These are phyloP conservation scores for Synergus gifuensis DNA, from an alignment of 2,888 invertebrate species.

Conservation along the genomic window DNA sequence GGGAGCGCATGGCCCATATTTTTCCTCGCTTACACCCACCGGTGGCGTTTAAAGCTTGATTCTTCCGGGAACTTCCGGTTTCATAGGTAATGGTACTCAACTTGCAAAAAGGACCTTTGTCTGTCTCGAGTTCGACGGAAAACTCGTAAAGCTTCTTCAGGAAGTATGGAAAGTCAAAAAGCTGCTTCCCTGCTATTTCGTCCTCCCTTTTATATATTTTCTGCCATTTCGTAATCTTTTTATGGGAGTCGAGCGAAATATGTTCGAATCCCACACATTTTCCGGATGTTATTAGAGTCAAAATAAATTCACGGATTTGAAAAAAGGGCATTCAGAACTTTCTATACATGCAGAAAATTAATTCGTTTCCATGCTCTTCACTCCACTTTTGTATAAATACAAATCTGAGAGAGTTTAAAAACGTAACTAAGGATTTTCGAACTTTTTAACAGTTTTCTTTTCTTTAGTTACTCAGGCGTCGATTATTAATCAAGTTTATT, in stretches of 20 bases:
- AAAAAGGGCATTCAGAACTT: too few relatives aligned
- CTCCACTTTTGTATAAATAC: too few relatives aligned
- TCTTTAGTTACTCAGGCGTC: not conserved
- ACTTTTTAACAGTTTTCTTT: too few relatives aligned
- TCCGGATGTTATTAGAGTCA: not conserved
- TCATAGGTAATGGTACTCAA: not conserved
- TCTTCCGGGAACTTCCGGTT: conserved; percentile 30
- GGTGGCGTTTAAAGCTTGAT: conserved; percentile 24
- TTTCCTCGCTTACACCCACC: not conserved
- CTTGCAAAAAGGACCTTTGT: conserved; percentile 3
- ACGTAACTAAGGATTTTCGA: too few relatives aligned
- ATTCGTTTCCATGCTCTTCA: not conserved
- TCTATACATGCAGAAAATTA: not conserved
- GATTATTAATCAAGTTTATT: not conserved
- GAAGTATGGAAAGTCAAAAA: conserved; percentile 23
- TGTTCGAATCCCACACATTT: not conserved
- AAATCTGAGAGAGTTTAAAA: too few relatives aligned
- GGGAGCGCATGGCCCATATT: not conserved
- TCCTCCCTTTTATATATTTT: not conserved
- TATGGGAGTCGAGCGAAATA: not conserved
- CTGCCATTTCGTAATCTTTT: conserved; percentile 23
- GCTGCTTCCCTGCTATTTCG: conserved; percentile 19
- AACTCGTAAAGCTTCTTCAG: conserved; percentile 18
- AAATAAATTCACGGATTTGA: too few relatives aligned
- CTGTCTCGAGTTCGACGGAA: conserved; percentile 23